Evolutionary conservation across 2,797 vertebrate species (phyloP).

Genomic region (Pempheris klunzingeri): DNA sequence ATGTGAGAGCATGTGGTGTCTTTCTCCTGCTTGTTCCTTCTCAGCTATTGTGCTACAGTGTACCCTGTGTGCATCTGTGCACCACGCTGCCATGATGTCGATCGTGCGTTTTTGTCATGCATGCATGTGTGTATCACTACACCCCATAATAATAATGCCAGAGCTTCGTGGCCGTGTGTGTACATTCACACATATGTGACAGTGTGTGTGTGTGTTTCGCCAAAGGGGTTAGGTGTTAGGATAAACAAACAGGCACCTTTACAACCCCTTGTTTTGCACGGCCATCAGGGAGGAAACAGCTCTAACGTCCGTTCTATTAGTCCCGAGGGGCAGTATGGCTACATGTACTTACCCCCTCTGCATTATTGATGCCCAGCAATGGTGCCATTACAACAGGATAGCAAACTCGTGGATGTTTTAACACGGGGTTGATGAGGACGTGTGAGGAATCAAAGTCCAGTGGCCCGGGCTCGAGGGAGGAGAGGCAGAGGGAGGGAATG

Average conservation of each 20-base stretch:
- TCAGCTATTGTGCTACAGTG: conserved; percentile 25
- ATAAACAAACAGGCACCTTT: conserved; percentile 87
- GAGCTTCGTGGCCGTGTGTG: not conserved
- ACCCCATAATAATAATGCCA: not conserved
- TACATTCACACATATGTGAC: not conserved
- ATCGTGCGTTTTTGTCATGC: not conserved
- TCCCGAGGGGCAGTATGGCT: conserved; percentile 71
- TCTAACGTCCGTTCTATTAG: conserved; percentile 84
- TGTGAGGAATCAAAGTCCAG: conserved; percentile 16
- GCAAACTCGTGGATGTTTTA: conserved; percentile 83
- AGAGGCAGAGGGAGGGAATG: conserved; percentile 2
- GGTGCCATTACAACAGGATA: conserved; percentile 85
- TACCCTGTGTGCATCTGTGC: conserved; percentile 1
- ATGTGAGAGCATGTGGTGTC: conserved; percentile 69
- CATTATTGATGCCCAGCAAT: conserved; percentile 93
- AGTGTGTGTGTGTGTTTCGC: not conserved
- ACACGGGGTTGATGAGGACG: conserved; percentile 77
- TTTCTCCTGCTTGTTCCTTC: conserved; percentile 39
- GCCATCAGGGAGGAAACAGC: conserved; percentile 82
- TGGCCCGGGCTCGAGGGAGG: not conserved
- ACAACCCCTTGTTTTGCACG: conserved; percentile 76
- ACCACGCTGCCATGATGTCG: not conserved
- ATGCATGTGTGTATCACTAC: not conserved
- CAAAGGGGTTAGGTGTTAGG: conserved; percentile 69
- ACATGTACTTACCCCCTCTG: conserved; percentile 77